Evolutionary conservation across 2,113 vertebrate genomes (phyloP).

Genomic region (Sinosuthora webbiana): DNA sequence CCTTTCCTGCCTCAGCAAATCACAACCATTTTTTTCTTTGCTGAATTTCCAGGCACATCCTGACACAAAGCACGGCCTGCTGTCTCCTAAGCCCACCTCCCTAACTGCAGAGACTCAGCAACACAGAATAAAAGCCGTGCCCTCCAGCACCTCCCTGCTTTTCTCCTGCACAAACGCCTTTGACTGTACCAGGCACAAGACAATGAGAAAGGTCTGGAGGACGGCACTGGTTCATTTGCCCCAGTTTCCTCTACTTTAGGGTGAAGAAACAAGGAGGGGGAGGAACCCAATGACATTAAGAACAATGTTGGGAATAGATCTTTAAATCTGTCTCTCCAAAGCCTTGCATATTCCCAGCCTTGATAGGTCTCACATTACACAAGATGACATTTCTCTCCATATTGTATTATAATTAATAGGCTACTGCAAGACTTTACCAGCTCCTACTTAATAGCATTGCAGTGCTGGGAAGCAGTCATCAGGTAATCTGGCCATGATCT

Average conservation of each 20-base stretch:
- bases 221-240: background rate
- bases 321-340: slow-evolving; percentile 48
- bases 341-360: slow-evolving; percentile 7
- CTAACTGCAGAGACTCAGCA: background rate
- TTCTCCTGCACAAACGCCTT: background rate
- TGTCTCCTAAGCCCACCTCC: background rate
- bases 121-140: accelerated
- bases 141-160: background rate
- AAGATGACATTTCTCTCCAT: slow-evolving; percentile 50
- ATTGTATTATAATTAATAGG: slow-evolving; percentile 54
- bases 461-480: slow-evolving; percentile 58
- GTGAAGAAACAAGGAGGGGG: background rate
- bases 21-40: background rate
- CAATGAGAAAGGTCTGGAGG: background rate
- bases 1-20: background rate
- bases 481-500: slow-evolving; percentile 49
- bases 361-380: slow-evolving; percentile 43
- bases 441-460: slow-evolving; percentile 50
- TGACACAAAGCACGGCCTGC: background rate
- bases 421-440: slow-evolving; percentile 58
- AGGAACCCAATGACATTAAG: background rate
- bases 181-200: background rate
- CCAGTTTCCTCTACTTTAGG: background rate
- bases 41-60: background rate
- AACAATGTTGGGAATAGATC: slow-evolving; percentile 34